Evolutionary conservation across 1,140 invertebrate genomes (phyloP), one percentile per base, ranked within the genome.

Genomic region (Brachionus paranguensis): DNA sequence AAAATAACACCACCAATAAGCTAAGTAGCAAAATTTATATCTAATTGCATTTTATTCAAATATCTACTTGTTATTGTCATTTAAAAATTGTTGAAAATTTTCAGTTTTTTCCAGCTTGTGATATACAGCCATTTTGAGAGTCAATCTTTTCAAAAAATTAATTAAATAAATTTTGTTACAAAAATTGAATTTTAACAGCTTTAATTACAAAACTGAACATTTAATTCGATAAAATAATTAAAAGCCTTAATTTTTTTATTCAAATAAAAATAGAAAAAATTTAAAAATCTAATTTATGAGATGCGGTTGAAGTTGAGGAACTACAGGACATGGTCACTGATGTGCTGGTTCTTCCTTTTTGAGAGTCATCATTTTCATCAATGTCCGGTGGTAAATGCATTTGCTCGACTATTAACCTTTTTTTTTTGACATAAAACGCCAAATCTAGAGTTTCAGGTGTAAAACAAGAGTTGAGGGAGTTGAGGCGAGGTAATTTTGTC

Each of bases 231-330:
- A 14, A 81, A 64, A 64, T 33, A 37, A 14, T 10, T 27, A 41
- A 7, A 81, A 81, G 20, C 45, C 41, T 41, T 81, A 12, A 14
- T 12, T 60, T 81, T 11, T 47, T 29, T 33, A 27, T n/a, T 68
- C 3, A 64, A 68, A 81, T 29, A 37, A 20, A 29, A 81, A 1
- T 55, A 20, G 6, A 33, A 53, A 53, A 27, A 64, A 37, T 1
- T 12, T n/a, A 81, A 81, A 81, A 81, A 68, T 81, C 78, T 20
- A 81, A 43, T 81, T 81, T 81, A 81, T 60, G 33, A 64, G 72
- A 50, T 27, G 10, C 24, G 43, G 5, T 72, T n/a, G 72, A 76
- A 27, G n/a, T 27, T 14, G 72, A 76, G 2, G 72, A 76, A 14
- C n/a, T 45, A 64, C 78, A 81, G 1, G 78, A 81, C 78, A 81